These are phyloP conservation scores for Wasmannia auropunctata DNA, from an alignment of 1,140 invertebrate species.

Conservation along the genomic window DNA sequence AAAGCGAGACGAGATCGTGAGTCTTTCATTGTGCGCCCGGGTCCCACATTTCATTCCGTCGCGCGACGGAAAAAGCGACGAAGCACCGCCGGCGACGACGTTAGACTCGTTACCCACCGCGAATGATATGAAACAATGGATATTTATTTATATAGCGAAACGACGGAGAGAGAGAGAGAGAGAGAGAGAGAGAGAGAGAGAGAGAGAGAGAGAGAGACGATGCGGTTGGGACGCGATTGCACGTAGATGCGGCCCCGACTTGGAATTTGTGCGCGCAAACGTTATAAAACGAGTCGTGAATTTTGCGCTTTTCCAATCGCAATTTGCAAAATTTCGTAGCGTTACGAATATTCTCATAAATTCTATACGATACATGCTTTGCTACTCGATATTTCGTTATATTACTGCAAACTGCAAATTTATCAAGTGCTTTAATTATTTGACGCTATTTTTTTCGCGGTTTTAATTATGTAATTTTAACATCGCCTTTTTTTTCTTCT, in stretches of 20 bases:
- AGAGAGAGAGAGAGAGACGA: background rate
- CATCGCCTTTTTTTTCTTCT: background rate
- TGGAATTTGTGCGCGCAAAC: background rate
- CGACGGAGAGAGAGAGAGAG: background rate
- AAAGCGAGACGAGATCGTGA: conserved; percentile 51
- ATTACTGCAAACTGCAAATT: background rate
- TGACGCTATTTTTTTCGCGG: background rate
- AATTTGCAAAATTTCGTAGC: background rate
- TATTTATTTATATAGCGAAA: conserved; percentile 32
- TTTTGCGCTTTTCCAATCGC: background rate
- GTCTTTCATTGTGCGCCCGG: conserved; percentile 59
- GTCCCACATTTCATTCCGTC: conserved; percentile 26
- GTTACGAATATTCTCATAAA: conserved; percentile 13
- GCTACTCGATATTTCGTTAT: conserved; percentile 26
- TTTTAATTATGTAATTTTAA: background rate
- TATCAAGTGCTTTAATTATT: background rate
- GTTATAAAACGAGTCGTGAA: background rate
- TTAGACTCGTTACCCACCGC: conserved; percentile 17
- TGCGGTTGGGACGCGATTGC: background rate
- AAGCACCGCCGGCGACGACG: background rate
- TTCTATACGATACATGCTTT: background rate
- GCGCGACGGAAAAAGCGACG: background rate
- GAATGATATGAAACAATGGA: conserved; percentile 20
- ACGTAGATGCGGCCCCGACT: background rate
- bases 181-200: background rate